Evolutionary conservation across 2,888 invertebrate species (phyloP), one percentile per base, ranked within the genome.

Genomic region (Ennomos fuscantarius): DNA sequence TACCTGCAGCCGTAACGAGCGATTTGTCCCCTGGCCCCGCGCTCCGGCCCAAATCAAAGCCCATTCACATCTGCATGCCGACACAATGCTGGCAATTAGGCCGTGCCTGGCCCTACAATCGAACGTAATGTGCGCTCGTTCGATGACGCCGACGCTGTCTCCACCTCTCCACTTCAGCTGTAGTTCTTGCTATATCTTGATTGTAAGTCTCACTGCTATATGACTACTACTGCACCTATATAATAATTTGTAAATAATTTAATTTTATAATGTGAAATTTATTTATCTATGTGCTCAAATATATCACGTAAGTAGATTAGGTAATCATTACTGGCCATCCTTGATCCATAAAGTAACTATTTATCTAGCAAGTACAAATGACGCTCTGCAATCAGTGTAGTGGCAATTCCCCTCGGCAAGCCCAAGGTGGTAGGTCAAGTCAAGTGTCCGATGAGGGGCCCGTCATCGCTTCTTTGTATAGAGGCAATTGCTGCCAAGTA

Each of bases 41-140:
- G 79, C 85, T 85, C 84, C 78, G 82, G 82, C 85, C 89, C 92
- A 92, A 93, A 93, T 93, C 92, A 93, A 93, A 92, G 90, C 90
- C 93, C 92, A 92, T 93, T 93, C 93, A 92, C 91, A 92, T 93
- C 92, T 92, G 92, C 93, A 92, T 93, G 92, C 89, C 89, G 86
- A 84, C 90, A 93, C 93, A 93, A 93, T 93, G 92, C 90, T 83
- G 90, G 89, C 93, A 93, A 93, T 93, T 92, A 92, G 92, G 89
- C 85, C 86, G 79, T 78, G 84, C 83, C 80, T 75, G 84, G 85
- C 74, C 89, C 89, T 87, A 92, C 91, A 90, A 92, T 92, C 91
- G 89, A 86, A 87, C 83, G 84, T 91, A 90, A 91, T 91, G 89
- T 83, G 81, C 84, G 84, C 80, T 80, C 82, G 87, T 86, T 88